A percentile compares a stretch with the other conserved stretches of the same genome.
Conservation (phyloP, 2,888 invertebrate species). For the Lutraria lutraria region DNA sequence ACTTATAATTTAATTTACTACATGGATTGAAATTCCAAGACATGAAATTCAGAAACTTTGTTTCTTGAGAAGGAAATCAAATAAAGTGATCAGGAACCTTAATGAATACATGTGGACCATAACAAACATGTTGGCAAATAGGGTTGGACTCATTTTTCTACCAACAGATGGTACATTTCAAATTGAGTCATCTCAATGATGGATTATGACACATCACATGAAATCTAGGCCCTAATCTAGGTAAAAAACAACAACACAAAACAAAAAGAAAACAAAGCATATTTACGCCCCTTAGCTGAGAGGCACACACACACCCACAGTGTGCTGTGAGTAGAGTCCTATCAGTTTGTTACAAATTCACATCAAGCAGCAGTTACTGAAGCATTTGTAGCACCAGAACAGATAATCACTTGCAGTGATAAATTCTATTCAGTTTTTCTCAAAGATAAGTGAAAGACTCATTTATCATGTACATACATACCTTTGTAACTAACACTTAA, state of each 20-base stretch:
- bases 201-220: neutral
- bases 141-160: neutral
- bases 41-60: neutral
- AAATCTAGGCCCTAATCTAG: neutral
- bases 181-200: neutral
- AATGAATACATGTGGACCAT: neutral
- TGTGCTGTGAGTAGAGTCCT: neutral
- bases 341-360: slow-evolving; percentile 7
- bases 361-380: neutral
- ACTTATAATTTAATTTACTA: too few relatives aligned
- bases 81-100: neutral
- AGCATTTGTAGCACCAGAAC: neutral
- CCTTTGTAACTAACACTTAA: slow-evolving; percentile 8
- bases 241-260: neutral
- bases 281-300: neutral
- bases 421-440: slow-evolving; percentile 11
- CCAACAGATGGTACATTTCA: neutral
- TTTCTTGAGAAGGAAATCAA: neutral
- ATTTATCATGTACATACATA: slow-evolving; percentile 9
- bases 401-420: neutral
- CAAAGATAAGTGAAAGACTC: neutral
- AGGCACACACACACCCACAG: neutral
- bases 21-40: neutral
- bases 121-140: neutral
- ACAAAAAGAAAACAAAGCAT: neutral